Evolutionary conservation across 2,113 vertebrate species (phyloP).

Genomic region (Scartelaos histophorus): DNA sequence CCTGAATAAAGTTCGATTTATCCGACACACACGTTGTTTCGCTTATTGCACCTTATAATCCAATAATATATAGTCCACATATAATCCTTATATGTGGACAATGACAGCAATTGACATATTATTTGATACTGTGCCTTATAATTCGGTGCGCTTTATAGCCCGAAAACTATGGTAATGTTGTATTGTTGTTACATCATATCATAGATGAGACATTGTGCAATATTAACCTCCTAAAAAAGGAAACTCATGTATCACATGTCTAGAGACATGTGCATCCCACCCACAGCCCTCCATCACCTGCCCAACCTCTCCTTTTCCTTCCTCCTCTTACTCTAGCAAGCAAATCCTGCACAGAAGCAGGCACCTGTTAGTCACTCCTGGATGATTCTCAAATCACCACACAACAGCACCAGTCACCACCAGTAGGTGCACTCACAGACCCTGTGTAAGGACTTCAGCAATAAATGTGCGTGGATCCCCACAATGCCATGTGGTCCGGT

Average conservation of each 20-base stretch:
- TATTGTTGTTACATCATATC: too few relatives aligned
- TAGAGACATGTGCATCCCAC: not conserved
- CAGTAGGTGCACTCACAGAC: constrained; percentile 19
- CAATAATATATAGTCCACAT: too few relatives aligned
- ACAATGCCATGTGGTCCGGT: constrained; percentile 3
- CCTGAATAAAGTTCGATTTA: too few relatives aligned
- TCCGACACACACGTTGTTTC: too few relatives aligned
- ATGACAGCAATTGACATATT: too few relatives aligned
- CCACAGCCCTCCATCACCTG: constrained; percentile 40
- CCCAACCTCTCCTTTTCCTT: constrained; percentile 29
- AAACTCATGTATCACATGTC: not conserved
- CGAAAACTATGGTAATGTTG: too few relatives aligned
- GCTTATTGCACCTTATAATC: too few relatives aligned
- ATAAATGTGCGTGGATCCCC: constrained; percentile 45
- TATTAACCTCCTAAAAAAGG: too few relatives aligned
- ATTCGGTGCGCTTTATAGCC: too few relatives aligned
- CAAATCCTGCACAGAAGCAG: constrained; percentile 16
- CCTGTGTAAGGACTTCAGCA: constrained; percentile 32
- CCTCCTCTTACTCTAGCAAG: not conserved
- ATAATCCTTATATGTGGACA: too few relatives aligned
- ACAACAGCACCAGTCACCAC: not conserved
- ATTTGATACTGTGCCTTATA: too few relatives aligned
- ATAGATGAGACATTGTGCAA: too few relatives aligned
- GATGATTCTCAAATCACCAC: not conserved
- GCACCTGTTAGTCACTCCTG: not conserved